Conservation (phyloP, 1,140 invertebrate species). For the Belonocnema kinseyi region DNA sequence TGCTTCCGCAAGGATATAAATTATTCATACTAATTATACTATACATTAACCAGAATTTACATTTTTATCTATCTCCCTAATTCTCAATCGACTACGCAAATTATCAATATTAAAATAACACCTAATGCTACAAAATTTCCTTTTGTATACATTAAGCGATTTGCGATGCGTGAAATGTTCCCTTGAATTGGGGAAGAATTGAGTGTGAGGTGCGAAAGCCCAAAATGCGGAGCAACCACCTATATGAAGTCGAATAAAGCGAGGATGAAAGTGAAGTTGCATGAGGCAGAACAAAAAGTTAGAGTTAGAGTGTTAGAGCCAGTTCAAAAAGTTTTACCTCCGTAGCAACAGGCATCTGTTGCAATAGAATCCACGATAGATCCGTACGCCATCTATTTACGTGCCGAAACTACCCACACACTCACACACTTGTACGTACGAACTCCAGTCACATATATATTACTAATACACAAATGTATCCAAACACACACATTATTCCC, state of each 20-base stretch:
- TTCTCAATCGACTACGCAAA: too few species aligned
- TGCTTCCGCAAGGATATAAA: too few species aligned
- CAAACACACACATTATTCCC: too few species aligned
- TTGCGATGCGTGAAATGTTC: neutral
- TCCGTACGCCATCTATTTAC: slow-evolving; percentile 54
- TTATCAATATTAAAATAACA: too few species aligned
- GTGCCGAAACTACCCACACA: neutral
- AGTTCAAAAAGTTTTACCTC: slow-evolving; percentile 64
- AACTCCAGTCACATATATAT: too few species aligned
- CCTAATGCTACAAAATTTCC: too few species aligned
- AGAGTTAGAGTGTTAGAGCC: slow-evolving; percentile 49
- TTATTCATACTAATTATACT: too few species aligned
- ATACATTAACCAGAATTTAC: too few species aligned
- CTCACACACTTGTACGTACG: neutral
- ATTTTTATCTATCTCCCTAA: too few species aligned
- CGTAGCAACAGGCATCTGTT: slow-evolving; percentile 74
- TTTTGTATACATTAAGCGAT: neutral
- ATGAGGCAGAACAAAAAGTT: slow-evolving; percentile 34
- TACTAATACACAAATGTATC: too few species aligned
- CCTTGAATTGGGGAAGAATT: neutral
- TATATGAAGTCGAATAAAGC: neutral
- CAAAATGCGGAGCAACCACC: neutral
- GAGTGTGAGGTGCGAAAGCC: neutral
- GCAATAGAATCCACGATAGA: slow-evolving; percentile 70
- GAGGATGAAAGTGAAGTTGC: slow-evolving; percentile 15